Evolutionary conservation across 2,113 vertebrate genomes (phyloP).

Genomic region (Pelecanus crispus): DNA sequence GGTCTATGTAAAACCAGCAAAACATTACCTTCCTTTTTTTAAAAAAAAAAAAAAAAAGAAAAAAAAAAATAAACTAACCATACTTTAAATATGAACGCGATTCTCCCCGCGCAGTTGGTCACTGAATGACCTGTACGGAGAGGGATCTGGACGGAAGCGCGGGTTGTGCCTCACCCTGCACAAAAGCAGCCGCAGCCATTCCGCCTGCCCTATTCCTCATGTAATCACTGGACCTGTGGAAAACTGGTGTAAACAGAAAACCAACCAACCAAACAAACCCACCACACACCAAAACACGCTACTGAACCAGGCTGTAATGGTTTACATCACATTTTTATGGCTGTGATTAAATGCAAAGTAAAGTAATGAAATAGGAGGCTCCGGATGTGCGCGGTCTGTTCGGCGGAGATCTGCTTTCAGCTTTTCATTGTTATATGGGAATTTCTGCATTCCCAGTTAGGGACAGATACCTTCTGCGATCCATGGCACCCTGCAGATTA

Average conservation of each 20-base stretch:
- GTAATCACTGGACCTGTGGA: neutral
- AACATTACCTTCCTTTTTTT: neutral
- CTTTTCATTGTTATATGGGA: neutral
- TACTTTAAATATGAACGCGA: neutral
- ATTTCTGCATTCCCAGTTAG: neutral
- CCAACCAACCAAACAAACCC: neutral
- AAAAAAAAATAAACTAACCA: neutral
- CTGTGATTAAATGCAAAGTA: neutral
- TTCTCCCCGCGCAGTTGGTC: neutral
- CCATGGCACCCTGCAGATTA: neutral
- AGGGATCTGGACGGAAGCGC: accelerated
- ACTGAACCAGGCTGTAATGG: neutral
- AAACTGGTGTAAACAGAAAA: neutral
- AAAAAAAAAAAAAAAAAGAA: neutral
- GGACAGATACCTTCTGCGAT: neutral
- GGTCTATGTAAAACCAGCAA: neutral
- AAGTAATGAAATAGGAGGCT: neutral
- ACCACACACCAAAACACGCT: neutral
- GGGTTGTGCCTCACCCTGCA: neutral
- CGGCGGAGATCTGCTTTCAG: neutral
- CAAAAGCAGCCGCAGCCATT: neutral
- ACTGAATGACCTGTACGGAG: accelerated
- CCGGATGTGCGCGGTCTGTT: neutral
- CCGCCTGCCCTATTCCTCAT: neutral
- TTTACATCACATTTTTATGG: neutral